A percentile compares a stretch with the other conserved stretches of the same genome.
Evolutionary conservation across 2,797 vertebrate species (phyloP).

Genomic region (Lagodon rhomboides): DNA sequence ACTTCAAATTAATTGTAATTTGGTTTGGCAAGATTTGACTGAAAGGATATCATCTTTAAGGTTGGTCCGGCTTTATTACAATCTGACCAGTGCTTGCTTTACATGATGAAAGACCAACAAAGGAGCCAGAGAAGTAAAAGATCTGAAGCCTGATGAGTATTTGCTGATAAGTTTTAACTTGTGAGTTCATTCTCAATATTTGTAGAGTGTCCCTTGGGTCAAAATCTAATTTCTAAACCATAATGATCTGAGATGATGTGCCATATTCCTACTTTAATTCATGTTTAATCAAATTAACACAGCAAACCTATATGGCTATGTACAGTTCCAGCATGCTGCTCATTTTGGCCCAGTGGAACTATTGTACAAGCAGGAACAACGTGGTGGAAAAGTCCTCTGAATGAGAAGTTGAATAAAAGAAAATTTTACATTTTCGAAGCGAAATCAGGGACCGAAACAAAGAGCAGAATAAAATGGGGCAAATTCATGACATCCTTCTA

Average conservation of each 20-base stretch:
- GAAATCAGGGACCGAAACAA: background rate
- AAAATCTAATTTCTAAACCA: background rate
- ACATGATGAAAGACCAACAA: conserved; percentile 22
- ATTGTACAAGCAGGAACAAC: no score
- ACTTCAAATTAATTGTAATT: background rate
- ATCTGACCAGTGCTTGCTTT: background rate
- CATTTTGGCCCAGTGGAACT: no score
- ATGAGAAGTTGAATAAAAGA: no score
- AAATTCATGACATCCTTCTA: background rate
- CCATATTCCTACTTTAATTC: background rate
- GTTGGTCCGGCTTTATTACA: background rate
- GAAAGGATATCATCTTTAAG: background rate
- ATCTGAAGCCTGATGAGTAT: background rate
- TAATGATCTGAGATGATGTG: background rate
- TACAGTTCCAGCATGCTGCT: background rate
- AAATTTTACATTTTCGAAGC: no score
- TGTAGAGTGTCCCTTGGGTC: background rate
- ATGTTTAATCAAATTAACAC: conserved; percentile 3
- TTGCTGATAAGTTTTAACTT: background rate
- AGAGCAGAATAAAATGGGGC: background rate
- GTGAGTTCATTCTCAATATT: background rate
- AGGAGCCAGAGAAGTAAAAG: background rate
- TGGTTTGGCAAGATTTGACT: background rate
- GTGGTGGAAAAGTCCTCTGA: no score
- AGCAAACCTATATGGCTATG: background rate